These are phyloP conservation scores for Montipora sp. DNA, from an alignment of 64 coral and sea anemone genomes.

Conservation along the genomic window DNA sequence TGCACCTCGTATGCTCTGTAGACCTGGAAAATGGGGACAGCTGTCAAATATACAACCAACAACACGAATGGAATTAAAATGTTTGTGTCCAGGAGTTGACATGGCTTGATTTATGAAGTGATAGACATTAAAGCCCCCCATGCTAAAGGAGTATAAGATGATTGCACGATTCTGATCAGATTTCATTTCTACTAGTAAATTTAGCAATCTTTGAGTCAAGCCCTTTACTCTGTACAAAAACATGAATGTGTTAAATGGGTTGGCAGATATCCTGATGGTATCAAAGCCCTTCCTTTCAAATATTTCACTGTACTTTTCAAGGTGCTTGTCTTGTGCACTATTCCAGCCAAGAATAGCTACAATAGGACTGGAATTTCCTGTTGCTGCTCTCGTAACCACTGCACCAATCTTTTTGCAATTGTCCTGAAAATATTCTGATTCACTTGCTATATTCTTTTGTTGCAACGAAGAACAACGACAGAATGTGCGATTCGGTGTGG, in stretches of 20 bases:
- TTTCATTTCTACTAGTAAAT: slow-evolving; percentile 43
- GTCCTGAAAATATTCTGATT: neutral
- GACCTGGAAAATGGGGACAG: slow-evolving; percentile 38
- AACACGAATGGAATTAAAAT: slow-evolving; percentile 25
- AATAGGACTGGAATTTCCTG: neutral
- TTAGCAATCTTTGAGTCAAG: neutral
- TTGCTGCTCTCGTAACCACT: slow-evolving; percentile 4
- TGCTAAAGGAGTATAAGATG: slow-evolving; percentile 12
- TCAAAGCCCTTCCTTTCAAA: slow-evolving; percentile 41
- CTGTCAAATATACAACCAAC: slow-evolving; percentile 42
- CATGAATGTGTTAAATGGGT: slow-evolving; percentile 25
- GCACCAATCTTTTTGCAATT: slow-evolving; percentile 39
- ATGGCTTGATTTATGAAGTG: slow-evolving; percentile 33
- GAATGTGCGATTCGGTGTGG: neutral
- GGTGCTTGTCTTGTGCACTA: slow-evolving; percentile 45
- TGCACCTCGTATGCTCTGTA: neutral
- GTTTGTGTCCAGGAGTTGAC: neutral
- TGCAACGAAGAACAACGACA: neutral
- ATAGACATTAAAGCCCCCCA: slow-evolving; percentile 30
- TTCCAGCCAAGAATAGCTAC: slow-evolving; percentile 44
- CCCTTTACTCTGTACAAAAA: slow-evolving; percentile 4
- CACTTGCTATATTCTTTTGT: neutral
- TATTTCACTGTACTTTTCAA: slow-evolving; percentile 49
- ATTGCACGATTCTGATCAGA: neutral
- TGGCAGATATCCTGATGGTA: slow-evolving; percentile 30